Evolutionary conservation across 2,113 vertebrate species (phyloP), one percentile per base, ranked within the genome.

Genomic region (Otis tarda): DNA sequence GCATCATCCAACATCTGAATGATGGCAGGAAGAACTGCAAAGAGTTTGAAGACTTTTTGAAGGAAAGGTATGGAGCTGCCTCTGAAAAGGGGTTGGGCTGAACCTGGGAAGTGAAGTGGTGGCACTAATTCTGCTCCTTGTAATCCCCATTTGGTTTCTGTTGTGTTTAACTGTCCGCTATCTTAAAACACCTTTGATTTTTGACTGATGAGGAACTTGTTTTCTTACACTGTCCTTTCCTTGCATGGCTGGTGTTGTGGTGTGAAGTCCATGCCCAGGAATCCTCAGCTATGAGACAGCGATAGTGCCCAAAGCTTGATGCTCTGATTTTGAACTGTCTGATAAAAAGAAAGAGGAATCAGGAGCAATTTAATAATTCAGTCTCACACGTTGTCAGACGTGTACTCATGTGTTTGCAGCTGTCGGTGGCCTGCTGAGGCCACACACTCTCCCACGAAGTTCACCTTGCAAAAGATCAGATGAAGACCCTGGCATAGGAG

Each of bases 41-140:
- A 39, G 99, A 99, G 93, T 98, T 99, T 73, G 99, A 99, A 94
- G 99, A 99, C 23, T 99, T 99, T 93, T 86, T 99, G 94, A 99
- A 99, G 96, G 99, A 99, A 94, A 99, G 99, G 99, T 99, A 98
- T 35, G 24, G n/a, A 69, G 14, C 39, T 65, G 24, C 43, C 39
- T 60, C 39, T 43, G 30, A 8, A 41, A 39, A 8, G 0, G 0
- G 12, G 39, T 14, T 56, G 43, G 16, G 11, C 7, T 65, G 74
- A 56, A 35, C 61, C 15, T 47, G 61, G n/a, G 35, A 41, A 57
- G 45, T 13, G 57, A 14, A 41, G n/a, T 3, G 5, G 37, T 64
- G 68, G 28, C 50, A 27, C 55, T 49, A 0, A 5, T 50, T 31
- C 45, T 69, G 3, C 47, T 79, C 76, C 28, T 67, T 68, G 6